A percentile compares a stretch with the other conserved stretches of the same genome.
phyloP scores from a whole-genome alignment of 2,797 vertebrate species.

The Dicrostonyx torquatus region DNA sequence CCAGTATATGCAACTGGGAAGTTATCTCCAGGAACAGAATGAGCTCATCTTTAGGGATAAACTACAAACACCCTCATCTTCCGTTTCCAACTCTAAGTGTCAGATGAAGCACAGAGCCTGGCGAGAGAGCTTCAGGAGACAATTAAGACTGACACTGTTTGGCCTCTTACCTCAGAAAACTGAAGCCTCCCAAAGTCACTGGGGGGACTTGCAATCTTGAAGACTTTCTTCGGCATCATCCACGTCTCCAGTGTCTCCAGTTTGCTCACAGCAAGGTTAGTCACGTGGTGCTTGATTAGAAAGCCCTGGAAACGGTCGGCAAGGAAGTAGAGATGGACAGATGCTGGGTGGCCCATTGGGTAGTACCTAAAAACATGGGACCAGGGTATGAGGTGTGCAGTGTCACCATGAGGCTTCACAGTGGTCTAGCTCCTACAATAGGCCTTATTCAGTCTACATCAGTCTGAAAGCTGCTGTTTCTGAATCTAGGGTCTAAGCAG shows the following conservation, averaged over 20 bases:
- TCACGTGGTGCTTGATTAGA: conserved; percentile 94
- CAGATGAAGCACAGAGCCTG: not conserved
- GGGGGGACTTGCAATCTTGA: conserved; percentile 92
- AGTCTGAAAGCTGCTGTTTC: not conserved
- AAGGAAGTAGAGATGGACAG: conserved; percentile 97
- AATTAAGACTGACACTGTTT: fast-evolving
- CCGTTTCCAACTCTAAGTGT: not conserved
- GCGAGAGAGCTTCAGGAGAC: fast-evolving
- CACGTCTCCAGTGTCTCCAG: conserved; percentile 98
- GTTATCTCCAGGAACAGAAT: not conserved
- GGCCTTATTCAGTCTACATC: not conserved
- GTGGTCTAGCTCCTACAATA: not conserved
- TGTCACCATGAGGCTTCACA: fast-evolving
- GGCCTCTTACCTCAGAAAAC: conserved; percentile 92
- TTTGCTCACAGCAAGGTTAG: conserved; percentile 97
- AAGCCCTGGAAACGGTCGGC: conserved; percentile 98
- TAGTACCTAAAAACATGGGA: conserved; percentile 91
- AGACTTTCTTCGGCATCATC: conserved; percentile 96
- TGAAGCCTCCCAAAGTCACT: conserved; percentile 94
- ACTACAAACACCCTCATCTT: not conserved
- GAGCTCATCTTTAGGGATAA: not conserved
- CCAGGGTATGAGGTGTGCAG: fast-evolving
- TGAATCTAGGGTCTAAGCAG: not conserved
- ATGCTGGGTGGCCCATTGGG: conserved; percentile 95
- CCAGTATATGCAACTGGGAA: not conserved